These are phyloP conservation scores for Lordiphosa stackelbergi DNA, from an alignment of 1,140 invertebrate genomes.

Conservation along the genomic window DNA sequence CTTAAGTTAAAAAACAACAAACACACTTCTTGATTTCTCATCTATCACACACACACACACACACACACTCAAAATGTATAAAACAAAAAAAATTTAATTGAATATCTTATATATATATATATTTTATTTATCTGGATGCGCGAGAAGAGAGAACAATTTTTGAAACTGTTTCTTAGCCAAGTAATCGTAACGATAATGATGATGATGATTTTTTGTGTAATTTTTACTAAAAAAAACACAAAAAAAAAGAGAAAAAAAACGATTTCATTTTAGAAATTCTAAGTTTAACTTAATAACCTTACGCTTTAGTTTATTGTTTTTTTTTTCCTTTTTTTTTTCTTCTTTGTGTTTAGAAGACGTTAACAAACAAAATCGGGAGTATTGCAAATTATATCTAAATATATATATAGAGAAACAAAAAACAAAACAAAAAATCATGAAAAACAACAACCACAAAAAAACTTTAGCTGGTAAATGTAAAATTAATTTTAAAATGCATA, in stretches of 20 bases:
- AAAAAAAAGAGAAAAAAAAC: conserved; percentile 17
- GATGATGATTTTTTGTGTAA: conserved; percentile 40
- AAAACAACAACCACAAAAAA: conserved; percentile 26
- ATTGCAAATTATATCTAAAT: conserved; percentile 57
- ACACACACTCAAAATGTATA: no score
- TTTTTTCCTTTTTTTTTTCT: conserved; percentile 6
- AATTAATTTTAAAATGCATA: conserved; percentile 61
- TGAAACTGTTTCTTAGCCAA: conserved; percentile 42
- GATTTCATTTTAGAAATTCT: conserved; percentile 62
- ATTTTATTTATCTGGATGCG: conserved; percentile 17
- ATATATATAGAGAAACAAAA: conserved; percentile 27
- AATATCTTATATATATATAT: no score
- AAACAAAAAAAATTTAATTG: no score
- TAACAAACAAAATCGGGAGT: conserved; percentile 60
- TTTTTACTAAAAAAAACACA: conserved; percentile 34
- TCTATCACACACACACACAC: no score
- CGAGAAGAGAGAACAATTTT: conserved; percentile 25
- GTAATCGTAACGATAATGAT: conserved; percentile 38
- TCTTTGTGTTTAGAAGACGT: conserved; percentile 31
- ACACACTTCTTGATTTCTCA: conserved; percentile 2
- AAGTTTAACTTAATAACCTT: conserved; percentile 54
- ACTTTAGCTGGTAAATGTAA: conserved; percentile 69
- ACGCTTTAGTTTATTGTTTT: conserved; percentile 33
- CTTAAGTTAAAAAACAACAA: conserved; percentile 27
- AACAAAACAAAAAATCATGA: conserved; percentile 19